These are phyloP conservation scores for Cryptoleucopteryx plumbea DNA, from an alignment of 2,113 vertebrate species.

Conservation along the genomic window DNA sequence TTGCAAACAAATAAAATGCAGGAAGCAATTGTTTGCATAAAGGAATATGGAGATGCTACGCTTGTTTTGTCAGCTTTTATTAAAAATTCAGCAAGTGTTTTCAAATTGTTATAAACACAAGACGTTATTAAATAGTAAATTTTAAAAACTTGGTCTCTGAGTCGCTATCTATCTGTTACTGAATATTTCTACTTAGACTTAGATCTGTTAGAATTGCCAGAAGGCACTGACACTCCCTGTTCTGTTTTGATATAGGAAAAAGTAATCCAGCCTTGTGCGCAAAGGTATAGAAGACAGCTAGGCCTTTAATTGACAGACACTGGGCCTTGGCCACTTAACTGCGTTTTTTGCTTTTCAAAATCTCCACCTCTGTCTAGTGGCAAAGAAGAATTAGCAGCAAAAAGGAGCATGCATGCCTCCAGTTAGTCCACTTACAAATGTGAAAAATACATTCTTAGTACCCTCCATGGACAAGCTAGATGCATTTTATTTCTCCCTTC, in stretches of 20 bases:
- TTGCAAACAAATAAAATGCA: background rate
- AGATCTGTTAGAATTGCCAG: background rate
- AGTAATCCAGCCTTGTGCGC: background rate
- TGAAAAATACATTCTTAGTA: background rate
- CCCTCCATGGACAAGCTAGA: background rate
- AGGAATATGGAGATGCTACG: background rate
- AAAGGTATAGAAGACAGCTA: background rate
- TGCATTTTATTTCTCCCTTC: background rate
- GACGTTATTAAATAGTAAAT: background rate
- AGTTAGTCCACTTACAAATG: background rate
- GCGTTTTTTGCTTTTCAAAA: background rate
- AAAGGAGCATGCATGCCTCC: background rate
- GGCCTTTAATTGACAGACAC: background rate
- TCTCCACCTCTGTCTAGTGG: background rate
- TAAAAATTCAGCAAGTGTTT: slow-evolving; percentile 23
- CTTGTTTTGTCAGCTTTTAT: background rate
- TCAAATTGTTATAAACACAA: slow-evolving; percentile 2
- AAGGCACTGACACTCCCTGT: background rate
- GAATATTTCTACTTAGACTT: background rate
- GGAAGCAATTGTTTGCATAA: background rate
- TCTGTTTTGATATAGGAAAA: background rate
- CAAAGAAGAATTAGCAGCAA: background rate
- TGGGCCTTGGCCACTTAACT: background rate
- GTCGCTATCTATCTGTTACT: background rate
- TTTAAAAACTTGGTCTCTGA: background rate